Conservation (phyloP, 2,113 vertebrate genomes). For the Ptilonorhynchus violaceus region DNA sequence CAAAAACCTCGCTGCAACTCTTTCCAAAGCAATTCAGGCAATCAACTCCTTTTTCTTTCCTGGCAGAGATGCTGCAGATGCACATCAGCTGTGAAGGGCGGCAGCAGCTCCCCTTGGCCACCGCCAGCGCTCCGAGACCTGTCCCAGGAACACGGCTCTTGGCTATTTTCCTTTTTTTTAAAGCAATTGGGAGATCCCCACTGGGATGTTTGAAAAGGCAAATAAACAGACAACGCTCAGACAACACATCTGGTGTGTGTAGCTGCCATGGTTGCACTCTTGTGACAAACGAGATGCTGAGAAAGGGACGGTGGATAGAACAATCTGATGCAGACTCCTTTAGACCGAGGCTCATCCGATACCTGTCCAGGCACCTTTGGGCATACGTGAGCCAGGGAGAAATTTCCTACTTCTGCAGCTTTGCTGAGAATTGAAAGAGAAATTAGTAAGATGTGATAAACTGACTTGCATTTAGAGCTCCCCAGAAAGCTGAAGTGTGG, state of each 20-base stretch:
- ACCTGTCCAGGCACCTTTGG: background rate
- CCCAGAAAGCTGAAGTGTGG: background rate
- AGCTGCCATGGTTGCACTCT: background rate
- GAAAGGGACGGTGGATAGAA: background rate
- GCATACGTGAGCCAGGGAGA: background rate
- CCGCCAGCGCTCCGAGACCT: background rate
- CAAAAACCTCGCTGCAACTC: background rate
- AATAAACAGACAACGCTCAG: conserved; percentile 3
- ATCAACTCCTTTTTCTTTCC: background rate
- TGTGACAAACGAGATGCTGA: background rate
- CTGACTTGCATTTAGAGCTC: background rate
- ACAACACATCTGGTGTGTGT: background rate
- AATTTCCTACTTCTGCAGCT: background rate
- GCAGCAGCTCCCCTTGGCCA: background rate
- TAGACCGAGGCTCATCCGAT: background rate
- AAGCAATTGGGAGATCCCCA: background rate
- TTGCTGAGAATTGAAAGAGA: background rate
- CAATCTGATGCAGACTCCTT: background rate
- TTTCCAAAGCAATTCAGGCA: background rate
- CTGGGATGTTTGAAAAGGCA: background rate
- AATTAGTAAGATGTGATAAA: background rate
- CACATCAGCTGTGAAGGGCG: background rate
- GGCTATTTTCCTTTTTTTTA: background rate
- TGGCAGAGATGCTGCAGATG: background rate
- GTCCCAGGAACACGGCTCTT: background rate